Base-by-base conservation (phyloP, 2,797 vertebrate species). In the Chiloscyllium punctatum region DNA sequence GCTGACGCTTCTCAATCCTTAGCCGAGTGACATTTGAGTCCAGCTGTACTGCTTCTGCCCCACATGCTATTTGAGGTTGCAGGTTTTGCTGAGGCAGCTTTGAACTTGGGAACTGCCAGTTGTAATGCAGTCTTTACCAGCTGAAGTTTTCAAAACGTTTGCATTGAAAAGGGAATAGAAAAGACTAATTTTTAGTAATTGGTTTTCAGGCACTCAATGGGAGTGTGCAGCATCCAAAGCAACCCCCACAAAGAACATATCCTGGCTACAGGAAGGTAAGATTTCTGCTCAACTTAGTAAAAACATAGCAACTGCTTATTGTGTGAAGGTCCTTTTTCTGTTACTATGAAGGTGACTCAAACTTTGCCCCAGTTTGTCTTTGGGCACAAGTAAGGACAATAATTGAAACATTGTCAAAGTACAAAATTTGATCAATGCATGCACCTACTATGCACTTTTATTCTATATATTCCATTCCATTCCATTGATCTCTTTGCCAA, bases 171-270 rank as follows among this genome's bases (percentile, higher is more conserved):
- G n/a, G 66, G 27, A 69, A 69, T 92, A 9, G 87, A 92, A 92
- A 69, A 23, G 7, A 4, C 69, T 25, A 11, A 42, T 69, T 92
- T 68, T n/a, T 7, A 72, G 33, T n/a, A 72, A 77, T 90, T 69
- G 23, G 72, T 66, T 95, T 82, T 6, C 96, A 99, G 99, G 96
- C 99, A 99, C 96, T 97, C 98, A 0, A 99, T 99, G 99, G 99
- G 99, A 0, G 99, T 99, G 71, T 99, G 99, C 97, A 99, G 99
- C 96, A 98, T 99, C 96, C 99, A 99, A 96, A 98, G 98, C 97
- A 98, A 96, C 96, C 98, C 98, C 0, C 98, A 99, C 90, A 96
- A 96, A 13, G 98, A 99, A 96, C 97, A 98, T 84, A 91, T 99
- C 42, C 96, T 99, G 96, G 99, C 99, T 42, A 99, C 99, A 0